A percentile compares a stretch with the other conserved stretches of the same genome.
Evolutionary conservation across 2,797 vertebrate genomes (phyloP).

Genomic region (Masticophis lateralis): DNA sequence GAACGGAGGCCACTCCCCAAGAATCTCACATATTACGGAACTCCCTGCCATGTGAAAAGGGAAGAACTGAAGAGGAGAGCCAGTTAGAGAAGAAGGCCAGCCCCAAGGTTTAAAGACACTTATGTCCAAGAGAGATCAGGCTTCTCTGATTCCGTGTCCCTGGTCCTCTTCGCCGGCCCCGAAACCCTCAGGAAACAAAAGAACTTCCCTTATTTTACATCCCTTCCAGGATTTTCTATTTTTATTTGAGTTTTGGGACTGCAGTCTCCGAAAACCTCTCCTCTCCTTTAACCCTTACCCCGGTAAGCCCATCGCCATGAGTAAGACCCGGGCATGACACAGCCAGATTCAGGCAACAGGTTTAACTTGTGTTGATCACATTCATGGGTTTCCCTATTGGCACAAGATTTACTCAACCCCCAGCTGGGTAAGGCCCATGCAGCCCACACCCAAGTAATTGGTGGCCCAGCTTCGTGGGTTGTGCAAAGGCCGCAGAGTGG

Average conservation of each 20-base stretch:
- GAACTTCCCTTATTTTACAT: neutral
- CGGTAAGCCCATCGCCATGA: neutral
- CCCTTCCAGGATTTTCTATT: neutral
- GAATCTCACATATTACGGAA: neutral
- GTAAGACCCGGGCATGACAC: neutral
- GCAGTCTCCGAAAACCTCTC: neutral
- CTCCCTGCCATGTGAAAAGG: neutral
- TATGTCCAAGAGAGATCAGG: neutral
- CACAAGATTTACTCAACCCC: neutral
- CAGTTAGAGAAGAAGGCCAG: neutral
- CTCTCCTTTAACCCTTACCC: neutral
- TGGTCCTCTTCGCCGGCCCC: neutral
- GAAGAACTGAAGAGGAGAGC: neutral
- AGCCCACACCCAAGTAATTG: fast-evolving
- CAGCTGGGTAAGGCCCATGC: too few species aligned
- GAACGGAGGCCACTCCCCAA: neutral
- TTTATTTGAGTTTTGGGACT: neutral
- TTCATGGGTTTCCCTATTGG: neutral
- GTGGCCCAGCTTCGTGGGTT: fast-evolving
- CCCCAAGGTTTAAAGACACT: neutral
- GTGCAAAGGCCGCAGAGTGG: neutral
- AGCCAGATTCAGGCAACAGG: neutral
- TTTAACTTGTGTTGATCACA: neutral
- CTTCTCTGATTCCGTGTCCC: neutral
- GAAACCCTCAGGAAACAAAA: neutral